Evolutionary conservation across 2,797 vertebrate genomes (phyloP), one percentile per base, ranked within the genome.

Genomic region (Gallinago stenura): DNA sequence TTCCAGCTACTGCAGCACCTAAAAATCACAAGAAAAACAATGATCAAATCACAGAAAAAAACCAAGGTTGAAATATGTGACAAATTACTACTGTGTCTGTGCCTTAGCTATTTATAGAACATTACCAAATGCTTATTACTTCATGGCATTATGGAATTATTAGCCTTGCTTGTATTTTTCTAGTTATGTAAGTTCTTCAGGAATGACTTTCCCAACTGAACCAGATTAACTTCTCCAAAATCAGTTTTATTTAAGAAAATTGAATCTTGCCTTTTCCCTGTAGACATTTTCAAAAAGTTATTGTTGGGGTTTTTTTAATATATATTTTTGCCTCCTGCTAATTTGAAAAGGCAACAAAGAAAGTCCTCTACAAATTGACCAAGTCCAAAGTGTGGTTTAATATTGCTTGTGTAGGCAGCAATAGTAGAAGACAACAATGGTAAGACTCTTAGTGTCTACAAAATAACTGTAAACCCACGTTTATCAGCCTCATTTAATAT

Each of bases 1-100:
- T 99, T 46, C 99, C 99, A 1, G 99, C 99, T 62, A 99, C 99
- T 1, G 99, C 99, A 6, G 99, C 99, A 97, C 99, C 99, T 99
- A 92, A 8, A 69, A 73, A 94, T 72, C 57, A 94, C 37, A 95
- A 95, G 50, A 62, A 90, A 75, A 94, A 72, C 15, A 87, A 54
- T 7, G 16, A 89, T 88, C 48, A 90, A 92, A 62, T 15, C 22
- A 75, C 41, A 79, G 61, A 46, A 77, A 85, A 90, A 82, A 43
- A 18, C 6, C 66, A 81, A 80, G 37, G n/a, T 3, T 62, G 26
- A 92, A 82, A 61, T 51, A 84, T 0, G 21, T 15, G 7, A 87
- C 35, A 82, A 56, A 48, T 30, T 56, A 50, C 58, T 60, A 53
- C 16, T 14, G 25, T 57, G 10, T 22, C 53, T 54, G 8, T 25